Conservation (phyloP, 2,113 vertebrate species). For the rabbit (Oryctolagus cuniculus) region DNA sequence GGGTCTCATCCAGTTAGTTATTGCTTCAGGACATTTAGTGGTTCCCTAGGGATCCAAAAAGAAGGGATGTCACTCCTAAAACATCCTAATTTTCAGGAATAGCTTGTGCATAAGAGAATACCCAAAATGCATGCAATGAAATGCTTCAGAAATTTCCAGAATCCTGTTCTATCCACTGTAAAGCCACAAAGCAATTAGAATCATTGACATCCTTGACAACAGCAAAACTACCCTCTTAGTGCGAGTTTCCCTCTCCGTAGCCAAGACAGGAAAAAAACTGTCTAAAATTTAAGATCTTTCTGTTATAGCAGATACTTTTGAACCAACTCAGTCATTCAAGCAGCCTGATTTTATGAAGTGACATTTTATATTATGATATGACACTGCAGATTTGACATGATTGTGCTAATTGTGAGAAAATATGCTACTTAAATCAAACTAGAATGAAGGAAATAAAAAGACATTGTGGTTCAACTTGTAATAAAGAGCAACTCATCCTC, state of each 20-base stretch:
- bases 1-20: conserved; percentile 49
- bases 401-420: conserved; percentile 83
- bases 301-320: conserved; percentile 69
- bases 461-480: conserved; percentile 72
- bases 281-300: conserved; percentile 57
- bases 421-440: conserved; percentile 77
- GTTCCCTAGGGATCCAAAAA: background rate
- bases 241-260: background rate
- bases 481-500: conserved; percentile 71
- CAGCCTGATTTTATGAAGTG: conserved; percentile 78
- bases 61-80: conserved; percentile 16
- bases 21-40: conserved; percentile 50
- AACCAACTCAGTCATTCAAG: conserved; percentile 80
- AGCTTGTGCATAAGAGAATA: background rate
- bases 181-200: conserved; percentile 20
- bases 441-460: conserved; percentile 73
- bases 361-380: conserved; percentile 81
- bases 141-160: conserved; percentile 13
- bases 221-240: background rate
- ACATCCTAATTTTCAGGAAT: background rate
- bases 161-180: background rate
- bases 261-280: background rate
- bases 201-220: background rate
- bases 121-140: background rate
- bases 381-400: conserved; percentile 78